phyloP scores from a whole-genome alignment of 1,140 invertebrate species.

The Calephelis virginiensis region DNA sequence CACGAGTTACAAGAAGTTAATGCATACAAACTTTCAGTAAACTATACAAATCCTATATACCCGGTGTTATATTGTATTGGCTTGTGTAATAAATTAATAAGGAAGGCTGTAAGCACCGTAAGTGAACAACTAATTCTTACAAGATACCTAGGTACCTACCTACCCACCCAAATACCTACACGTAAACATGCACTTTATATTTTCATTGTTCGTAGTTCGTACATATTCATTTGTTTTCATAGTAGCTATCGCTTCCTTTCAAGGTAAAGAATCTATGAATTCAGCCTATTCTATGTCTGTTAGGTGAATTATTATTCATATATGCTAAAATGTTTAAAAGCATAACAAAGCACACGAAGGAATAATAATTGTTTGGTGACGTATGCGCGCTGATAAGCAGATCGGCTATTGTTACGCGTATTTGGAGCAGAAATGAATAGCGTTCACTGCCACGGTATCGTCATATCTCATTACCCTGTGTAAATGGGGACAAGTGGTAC shows the following conservation, averaged over 20 bases:
- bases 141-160: too few relatives aligned
- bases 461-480: slow-evolving; percentile 4
- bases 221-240: too few relatives aligned
- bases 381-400: slow-evolving; percentile 28
- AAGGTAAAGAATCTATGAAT: background rate
- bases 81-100: too few relatives aligned
- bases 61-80: too few relatives aligned
- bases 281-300: background rate
- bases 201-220: too few relatives aligned
- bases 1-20: too few relatives aligned
- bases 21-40: too few relatives aligned
- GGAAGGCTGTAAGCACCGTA: too few relatives aligned
- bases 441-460: slow-evolving; percentile 19
- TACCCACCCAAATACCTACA: too few relatives aligned
- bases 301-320: background rate
- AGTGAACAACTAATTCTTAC: too few relatives aligned
- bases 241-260: background rate
- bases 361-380: slow-evolving; percentile 10
- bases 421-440: slow-evolving; percentile 41
- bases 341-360: slow-evolving; percentile 4
- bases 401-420: slow-evolving; percentile 36
- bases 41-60: too few relatives aligned
- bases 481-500: slow-evolving; percentile 7
- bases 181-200: too few relatives aligned
- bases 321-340: slow-evolving; percentile 1